phyloP scores from a whole-genome alignment of 2,888 invertebrate species.

The Meiosimyza platycephala region DNA sequence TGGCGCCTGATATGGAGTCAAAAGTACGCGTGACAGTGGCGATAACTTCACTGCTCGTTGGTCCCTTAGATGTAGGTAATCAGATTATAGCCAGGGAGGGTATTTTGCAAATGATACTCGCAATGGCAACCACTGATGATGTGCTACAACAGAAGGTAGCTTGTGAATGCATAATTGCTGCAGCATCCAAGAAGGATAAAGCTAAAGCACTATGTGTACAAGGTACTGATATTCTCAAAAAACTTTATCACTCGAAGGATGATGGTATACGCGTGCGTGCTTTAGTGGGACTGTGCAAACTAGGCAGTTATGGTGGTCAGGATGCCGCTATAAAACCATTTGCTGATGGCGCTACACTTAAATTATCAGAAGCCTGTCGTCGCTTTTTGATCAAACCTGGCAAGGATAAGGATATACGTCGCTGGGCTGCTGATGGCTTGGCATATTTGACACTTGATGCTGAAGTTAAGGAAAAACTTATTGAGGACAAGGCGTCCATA shows the following conservation, averaged over 20 bases:
- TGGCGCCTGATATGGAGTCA: conserved; percentile 88
- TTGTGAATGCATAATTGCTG: conserved; percentile 96
- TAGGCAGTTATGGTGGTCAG: conserved; percentile 93
- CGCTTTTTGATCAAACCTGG: conserved; percentile 88
- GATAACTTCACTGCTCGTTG: conserved; percentile 88
- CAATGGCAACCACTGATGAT: conserved; percentile 96
- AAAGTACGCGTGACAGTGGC: conserved; percentile 89
- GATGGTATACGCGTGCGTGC: conserved; percentile 91
- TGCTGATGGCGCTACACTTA: conserved; percentile 92
- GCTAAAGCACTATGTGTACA: conserved; percentile 88
- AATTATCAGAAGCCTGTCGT: conserved; percentile 93
- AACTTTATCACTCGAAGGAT: conserved; percentile 88
- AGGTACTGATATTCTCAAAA: conserved; percentile 93
- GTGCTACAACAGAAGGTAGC: conserved; percentile 90
- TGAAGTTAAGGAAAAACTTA: conserved; percentile 96
- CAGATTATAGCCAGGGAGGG: conserved; percentile 82
- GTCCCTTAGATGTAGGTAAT: conserved; percentile 94
- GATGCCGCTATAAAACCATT: conserved; percentile 96
- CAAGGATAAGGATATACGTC: conserved; percentile 88
- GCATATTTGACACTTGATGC: conserved; percentile 97
- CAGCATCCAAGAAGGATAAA: conserved; percentile 97
- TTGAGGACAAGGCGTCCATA: conserved; percentile 86
- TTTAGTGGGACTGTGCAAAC: conserved; percentile 93
- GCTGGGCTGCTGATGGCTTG: conserved; percentile 97
- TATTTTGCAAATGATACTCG: conserved; percentile 94